These are phyloP conservation scores for Rhopilema esculentum DNA, from an alignment of 30 jellyfish, hydroid and myxozoan species.

Conservation along the genomic window DNA sequence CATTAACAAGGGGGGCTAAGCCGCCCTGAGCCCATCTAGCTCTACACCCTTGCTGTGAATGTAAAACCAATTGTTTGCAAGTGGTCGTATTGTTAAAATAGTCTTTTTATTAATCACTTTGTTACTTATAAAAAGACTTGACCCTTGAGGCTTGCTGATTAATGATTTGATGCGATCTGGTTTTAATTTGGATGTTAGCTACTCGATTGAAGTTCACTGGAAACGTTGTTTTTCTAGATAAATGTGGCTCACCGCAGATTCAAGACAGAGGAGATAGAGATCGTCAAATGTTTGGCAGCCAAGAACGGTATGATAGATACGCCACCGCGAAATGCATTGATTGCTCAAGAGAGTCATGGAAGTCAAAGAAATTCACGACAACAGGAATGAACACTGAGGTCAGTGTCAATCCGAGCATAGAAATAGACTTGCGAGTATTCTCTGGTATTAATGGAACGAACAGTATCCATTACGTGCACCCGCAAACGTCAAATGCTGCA, in stretches of 20 bases:
- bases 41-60: too few relatives aligned
- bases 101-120: too few relatives aligned
- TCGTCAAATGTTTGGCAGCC: constrained; percentile 11
- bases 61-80: too few relatives aligned
- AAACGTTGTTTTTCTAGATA: constrained; percentile 36
- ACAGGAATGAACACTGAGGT: constrained; percentile 99
- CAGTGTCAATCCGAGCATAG: constrained; percentile 92
- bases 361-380: constrained; percentile 90
- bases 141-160: too few relatives aligned
- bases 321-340: constrained; percentile 96
- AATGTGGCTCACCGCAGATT: constrained; percentile 20
- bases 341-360: constrained; percentile 99
- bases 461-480: constrained; percentile 75
- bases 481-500: constrained; percentile 54
- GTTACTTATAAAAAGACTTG: too few relatives aligned
- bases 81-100: too few relatives aligned
- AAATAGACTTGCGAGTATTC: constrained; percentile 86
- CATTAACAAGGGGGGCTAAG: too few relatives aligned
- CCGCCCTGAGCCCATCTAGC: too few relatives aligned
- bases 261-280: constrained; percentile 66
- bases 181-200: background rate
- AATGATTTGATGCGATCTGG: too few relatives aligned
- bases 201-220: background rate
- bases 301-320: constrained; percentile 56
- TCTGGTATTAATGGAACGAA: constrained; percentile 81